Conservation (phyloP, 2,888 invertebrate genomes). For the Drosophila lacicola region DNA sequence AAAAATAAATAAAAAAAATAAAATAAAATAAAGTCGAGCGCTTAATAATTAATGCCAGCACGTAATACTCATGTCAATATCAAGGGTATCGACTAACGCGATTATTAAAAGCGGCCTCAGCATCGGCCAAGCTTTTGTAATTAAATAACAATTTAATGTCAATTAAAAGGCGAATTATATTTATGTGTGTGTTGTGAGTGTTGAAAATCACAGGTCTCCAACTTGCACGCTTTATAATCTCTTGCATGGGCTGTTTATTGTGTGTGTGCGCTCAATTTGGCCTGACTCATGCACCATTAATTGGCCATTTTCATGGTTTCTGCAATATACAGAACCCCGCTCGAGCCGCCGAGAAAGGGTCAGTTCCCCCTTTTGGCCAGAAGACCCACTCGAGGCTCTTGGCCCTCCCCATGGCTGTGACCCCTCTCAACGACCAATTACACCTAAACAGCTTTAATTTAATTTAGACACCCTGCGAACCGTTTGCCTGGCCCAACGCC, state of each 20-base stretch:
- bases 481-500: conserved; percentile 30
- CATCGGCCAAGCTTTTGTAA: conserved; percentile 36
- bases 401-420: conserved; percentile 33
- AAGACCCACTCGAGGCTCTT: conserved; percentile 37
- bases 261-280: conserved; percentile 69
- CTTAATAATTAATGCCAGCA: conserved; percentile 34
- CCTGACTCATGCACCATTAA: conserved; percentile 77
- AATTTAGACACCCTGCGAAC: conserved; percentile 64
- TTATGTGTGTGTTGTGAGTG: conserved; percentile 17
- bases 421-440: conserved; percentile 79
- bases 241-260: conserved; percentile 56
- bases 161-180: conserved; percentile 55
- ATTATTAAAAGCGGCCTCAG: conserved; percentile 49
- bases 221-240: conserved; percentile 41
- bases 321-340: conserved; percentile 45
- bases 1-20: not conserved
- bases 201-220: conserved; percentile 28
- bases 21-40: not conserved
- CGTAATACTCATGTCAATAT: conserved; percentile 10
- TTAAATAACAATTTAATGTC: conserved; percentile 58
- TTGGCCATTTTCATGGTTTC: conserved; percentile 74
- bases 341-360: conserved; percentile 61
- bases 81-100: conserved; percentile 12
- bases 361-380: conserved; percentile 52
- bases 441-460: conserved; percentile 81